Evolutionary conservation across 2,888 invertebrate genomes (phyloP).

Genomic region (Ptychoptera contaminata): DNA sequence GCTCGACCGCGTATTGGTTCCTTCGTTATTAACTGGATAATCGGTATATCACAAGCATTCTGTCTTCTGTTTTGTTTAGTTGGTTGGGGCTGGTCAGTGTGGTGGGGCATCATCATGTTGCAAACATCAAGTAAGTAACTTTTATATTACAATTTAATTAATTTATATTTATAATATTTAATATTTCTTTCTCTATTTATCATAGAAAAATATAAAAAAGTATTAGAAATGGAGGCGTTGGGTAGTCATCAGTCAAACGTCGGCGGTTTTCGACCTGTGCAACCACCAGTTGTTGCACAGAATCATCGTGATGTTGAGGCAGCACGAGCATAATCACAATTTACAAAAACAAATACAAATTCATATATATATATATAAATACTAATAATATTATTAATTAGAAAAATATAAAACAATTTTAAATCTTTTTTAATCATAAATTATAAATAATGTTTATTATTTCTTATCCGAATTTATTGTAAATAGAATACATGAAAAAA

Average conservation of each 20-base stretch:
- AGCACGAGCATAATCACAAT: not conserved
- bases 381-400: too few relatives aligned
- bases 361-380: too few relatives aligned
- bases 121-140: slow-evolving; percentile 66
- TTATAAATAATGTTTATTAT: too few relatives aligned
- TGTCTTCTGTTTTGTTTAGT: slow-evolving; percentile 88
- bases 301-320: slow-evolving; percentile 6
- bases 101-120: slow-evolving; percentile 93
- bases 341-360: too few relatives aligned
- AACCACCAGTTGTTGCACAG: slow-evolving; percentile 5
- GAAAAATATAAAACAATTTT: too few relatives aligned
- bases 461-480: too few relatives aligned
- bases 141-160: not conserved
- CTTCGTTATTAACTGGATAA: slow-evolving; percentile 68
- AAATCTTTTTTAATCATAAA: too few relatives aligned
- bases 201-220: not conserved
- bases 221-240: not conserved
- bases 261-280: not conserved
- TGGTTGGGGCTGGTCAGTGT: slow-evolving; percentile 97
- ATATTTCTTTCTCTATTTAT: not conserved
- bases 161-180: not conserved
- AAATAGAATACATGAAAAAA: too few relatives aligned
- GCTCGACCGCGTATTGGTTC: slow-evolving; percentile 61
- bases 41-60: slow-evolving; percentile 79
- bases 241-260: not conserved